Evolutionary conservation across 2,888 invertebrate genomes (phyloP).

Genomic region (Noctua comes): DNA sequence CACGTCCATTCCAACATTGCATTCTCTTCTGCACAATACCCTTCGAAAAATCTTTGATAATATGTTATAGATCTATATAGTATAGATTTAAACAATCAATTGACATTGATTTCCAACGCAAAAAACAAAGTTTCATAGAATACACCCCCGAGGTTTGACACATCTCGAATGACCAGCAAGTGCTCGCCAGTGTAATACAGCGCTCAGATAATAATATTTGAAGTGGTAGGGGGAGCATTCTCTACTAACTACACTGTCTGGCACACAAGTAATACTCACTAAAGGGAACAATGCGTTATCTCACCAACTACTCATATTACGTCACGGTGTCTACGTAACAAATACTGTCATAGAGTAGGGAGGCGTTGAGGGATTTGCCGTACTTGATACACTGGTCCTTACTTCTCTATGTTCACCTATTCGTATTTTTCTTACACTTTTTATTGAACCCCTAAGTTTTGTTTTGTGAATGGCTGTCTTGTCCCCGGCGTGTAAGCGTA

Average conservation of each 20-base stretch:
- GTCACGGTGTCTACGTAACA: constrained; percentile 65
- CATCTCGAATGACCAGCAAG: constrained; percentile 34
- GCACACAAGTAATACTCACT: constrained; percentile 80
- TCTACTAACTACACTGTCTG: constrained; percentile 66
- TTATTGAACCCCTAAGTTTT: constrained; percentile 50
- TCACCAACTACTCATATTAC: constrained; percentile 67
- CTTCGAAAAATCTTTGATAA: neutral
- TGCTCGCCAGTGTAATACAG: constrained; percentile 33
- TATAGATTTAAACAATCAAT: neutral
- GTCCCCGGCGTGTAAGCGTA: constrained; percentile 42
- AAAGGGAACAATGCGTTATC: constrained; percentile 71
- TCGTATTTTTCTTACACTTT: constrained; percentile 60
- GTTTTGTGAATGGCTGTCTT: constrained; percentile 48
- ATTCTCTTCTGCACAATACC: neutral
- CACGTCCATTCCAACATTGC: too few species aligned
- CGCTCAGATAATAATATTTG: constrained; percentile 72
- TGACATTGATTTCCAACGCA: neutral
- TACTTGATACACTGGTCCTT: constrained; percentile 42
- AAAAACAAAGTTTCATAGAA: neutral
- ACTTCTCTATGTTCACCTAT: constrained; percentile 48
- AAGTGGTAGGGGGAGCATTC: constrained; percentile 76
- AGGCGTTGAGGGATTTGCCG: constrained; percentile 51
- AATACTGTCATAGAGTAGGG: constrained; percentile 59
- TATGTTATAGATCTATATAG: neutral
- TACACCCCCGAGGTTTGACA: constrained; percentile 8